Conservation (phyloP, 2,888 invertebrate species). For the Mythimna impura region DNA sequence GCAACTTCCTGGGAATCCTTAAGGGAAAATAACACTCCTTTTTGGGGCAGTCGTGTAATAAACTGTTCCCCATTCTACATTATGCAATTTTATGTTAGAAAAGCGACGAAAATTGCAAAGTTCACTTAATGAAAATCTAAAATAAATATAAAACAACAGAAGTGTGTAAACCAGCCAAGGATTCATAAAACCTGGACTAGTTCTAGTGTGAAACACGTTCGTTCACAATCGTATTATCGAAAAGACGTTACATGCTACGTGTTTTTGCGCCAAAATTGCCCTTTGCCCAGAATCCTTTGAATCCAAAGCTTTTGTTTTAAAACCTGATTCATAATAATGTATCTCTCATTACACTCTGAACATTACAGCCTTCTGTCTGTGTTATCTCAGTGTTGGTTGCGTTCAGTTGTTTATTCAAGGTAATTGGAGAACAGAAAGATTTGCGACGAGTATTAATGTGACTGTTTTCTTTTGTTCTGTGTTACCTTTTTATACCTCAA, state of each 20-base stretch:
- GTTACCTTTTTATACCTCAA: conserved; percentile 23
- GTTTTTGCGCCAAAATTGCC: conserved; percentile 74
- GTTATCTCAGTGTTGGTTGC: conserved; percentile 38
- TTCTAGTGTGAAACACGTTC: conserved; percentile 69
- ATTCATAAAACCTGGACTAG: conserved; percentile 69
- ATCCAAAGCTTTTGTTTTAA: conserved; percentile 64
- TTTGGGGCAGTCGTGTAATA: too few species aligned
- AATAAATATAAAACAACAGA: conserved; percentile 38
- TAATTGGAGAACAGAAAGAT: conserved; percentile 55
- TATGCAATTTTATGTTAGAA: conserved; percentile 16
- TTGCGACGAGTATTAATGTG: conserved; percentile 38
- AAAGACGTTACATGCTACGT: conserved; percentile 78
- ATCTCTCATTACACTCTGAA: conserved; percentile 42
- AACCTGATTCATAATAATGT: conserved; percentile 56
- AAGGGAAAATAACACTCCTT: too few species aligned
- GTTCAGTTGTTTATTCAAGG: conserved; percentile 59
- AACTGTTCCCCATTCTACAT: too few species aligned
- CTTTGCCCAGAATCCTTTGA: conserved; percentile 65
- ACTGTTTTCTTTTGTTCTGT: conserved; percentile 37
- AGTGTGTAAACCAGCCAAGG: conserved; percentile 45
- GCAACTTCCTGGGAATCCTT: conserved; percentile 1
- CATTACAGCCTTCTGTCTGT: conserved; percentile 42
- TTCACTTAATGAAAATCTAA: conserved; percentile 28
- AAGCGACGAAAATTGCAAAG: background rate
- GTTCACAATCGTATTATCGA: conserved; percentile 78